Evolutionary conservation across 2,797 vertebrate species (phyloP), one percentile per base, ranked within the genome.

Genomic region (Hylomyscus alleni): DNA sequence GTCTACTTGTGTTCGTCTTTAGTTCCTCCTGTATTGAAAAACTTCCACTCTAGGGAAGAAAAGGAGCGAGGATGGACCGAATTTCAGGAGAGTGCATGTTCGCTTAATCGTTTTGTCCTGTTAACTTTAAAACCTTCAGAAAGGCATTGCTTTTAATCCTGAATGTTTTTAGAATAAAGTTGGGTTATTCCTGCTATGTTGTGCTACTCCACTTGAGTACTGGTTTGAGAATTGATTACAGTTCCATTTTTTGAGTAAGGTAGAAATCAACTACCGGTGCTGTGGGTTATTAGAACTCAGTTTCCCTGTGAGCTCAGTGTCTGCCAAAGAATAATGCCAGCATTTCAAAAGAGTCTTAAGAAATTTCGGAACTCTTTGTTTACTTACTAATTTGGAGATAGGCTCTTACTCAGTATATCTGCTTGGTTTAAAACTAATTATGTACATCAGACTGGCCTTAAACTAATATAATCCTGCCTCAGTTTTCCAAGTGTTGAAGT

Each of bases 261-360:
- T 76, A 69, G 85, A 72, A 67, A 44, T 84, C 72, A 20, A 17
- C 31, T 83, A 5, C 50, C 12, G 47, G 17, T 24, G 20, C n/a
- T 94, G 60, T 77, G 26, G 78, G 52, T 97, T 97, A 67, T 31
- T 56, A 62, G 20, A 90, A 87, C 54, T 85, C 87, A 50, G 0
- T 91, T 96, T 94, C 86, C 31, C 26, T 50, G 60, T 37, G 52
- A 15, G 26, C 67, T 90, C 88, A 37, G 37, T 92, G 17, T 80
- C 72, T 84, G 31, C 89, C 82, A 73, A 76, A 86, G 77, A 80
- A 56, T 72, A 69, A 67, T n/a, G 52, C 72, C 77, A 94, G 85
- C 34, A 78, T 94, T 80, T 65, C 1, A 1, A 13, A 87, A 76
- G 81, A 87, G 14, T 94, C 73, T 50, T 75, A 77, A 29, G 34